Evolutionary conservation across 2,113 vertebrate genomes (phyloP).

Genomic region (Acanthochromis polyacanthus): DNA sequence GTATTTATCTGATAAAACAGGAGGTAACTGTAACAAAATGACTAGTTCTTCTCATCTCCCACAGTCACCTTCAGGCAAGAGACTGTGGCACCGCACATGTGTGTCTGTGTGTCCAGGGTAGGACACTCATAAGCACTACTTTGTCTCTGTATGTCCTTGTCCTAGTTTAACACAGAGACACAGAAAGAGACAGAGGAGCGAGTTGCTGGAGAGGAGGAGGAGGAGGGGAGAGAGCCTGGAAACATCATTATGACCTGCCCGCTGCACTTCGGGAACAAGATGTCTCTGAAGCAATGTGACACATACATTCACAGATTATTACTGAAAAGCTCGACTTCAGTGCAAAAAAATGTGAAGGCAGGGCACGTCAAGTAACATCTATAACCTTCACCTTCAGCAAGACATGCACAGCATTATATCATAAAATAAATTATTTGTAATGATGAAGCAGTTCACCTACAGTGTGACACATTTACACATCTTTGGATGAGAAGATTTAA

Average conservation of each 20-base stretch:
- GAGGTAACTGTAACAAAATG: constrained; percentile 59
- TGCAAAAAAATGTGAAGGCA: constrained; percentile 9
- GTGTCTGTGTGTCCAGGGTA: constrained; percentile 30
- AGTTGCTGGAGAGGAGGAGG: not conserved
- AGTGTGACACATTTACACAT: not conserved
- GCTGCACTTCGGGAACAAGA: constrained; percentile 55
- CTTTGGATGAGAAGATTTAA: not conserved
- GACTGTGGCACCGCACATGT: not conserved
- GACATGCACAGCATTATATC: not conserved
- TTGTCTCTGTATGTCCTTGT: constrained; percentile 76
- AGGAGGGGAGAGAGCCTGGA: constrained; percentile 10
- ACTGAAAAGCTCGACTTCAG: constrained; percentile 12
- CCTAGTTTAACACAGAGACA: constrained; percentile 63
- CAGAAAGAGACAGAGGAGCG: not conserved
- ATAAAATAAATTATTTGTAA: not conserved
- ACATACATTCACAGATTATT: constrained; percentile 32
- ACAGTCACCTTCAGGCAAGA: constrained; percentile 61
- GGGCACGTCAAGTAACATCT: not conserved
- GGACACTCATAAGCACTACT: constrained; percentile 66
- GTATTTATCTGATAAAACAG: constrained; percentile 68
- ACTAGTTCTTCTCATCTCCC: constrained; percentile 65
- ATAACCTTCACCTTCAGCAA: constrained; percentile 20
- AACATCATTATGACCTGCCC: constrained; percentile 54
- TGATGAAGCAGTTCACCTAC: not conserved
- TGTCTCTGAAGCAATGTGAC: constrained; percentile 50